Conservation (phyloP, 2,888 invertebrate species). For the Tetragonula carbonaria region DNA sequence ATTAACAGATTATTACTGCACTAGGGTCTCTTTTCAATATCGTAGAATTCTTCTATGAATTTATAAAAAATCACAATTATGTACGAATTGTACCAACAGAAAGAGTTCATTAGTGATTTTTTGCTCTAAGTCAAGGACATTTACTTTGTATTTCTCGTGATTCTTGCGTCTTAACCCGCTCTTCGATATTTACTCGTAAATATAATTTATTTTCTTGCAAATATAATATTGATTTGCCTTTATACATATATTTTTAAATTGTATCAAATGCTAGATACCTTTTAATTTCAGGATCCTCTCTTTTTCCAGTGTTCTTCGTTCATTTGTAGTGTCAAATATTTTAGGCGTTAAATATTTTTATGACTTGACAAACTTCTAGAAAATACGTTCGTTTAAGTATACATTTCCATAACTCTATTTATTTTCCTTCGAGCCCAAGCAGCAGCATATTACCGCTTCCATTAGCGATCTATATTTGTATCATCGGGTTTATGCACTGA, state of each 20-base stretch:
- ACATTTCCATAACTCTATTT: background rate
- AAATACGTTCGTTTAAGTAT: background rate
- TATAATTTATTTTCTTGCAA: background rate
- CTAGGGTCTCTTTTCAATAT: constrained; percentile 5
- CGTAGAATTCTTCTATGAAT: constrained; percentile 16
- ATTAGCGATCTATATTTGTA: constrained; percentile 22
- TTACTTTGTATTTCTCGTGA: background rate
- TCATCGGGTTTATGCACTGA: constrained; percentile 22
- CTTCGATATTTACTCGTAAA: background rate
- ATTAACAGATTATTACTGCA: constrained; percentile 53
- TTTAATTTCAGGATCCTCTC: background rate
- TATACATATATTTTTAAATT: too few relatives aligned
- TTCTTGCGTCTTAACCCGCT: background rate
- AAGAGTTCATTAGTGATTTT: constrained; percentile 19
- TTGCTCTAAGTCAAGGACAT: constrained; percentile 53
- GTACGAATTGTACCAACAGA: constrained; percentile 4
- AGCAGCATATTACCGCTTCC: background rate
- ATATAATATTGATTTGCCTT: background rate
- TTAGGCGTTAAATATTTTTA: background rate
- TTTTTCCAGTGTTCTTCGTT: background rate
- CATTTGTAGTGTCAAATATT: background rate
- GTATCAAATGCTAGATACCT: too few relatives aligned
- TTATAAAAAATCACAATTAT: constrained; percentile 18
- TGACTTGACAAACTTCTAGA: too few relatives aligned
- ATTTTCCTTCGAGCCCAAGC: background rate